Conservation (phyloP, 2,113 vertebrate species). For the Phalacrocorax brasilianus region DNA sequence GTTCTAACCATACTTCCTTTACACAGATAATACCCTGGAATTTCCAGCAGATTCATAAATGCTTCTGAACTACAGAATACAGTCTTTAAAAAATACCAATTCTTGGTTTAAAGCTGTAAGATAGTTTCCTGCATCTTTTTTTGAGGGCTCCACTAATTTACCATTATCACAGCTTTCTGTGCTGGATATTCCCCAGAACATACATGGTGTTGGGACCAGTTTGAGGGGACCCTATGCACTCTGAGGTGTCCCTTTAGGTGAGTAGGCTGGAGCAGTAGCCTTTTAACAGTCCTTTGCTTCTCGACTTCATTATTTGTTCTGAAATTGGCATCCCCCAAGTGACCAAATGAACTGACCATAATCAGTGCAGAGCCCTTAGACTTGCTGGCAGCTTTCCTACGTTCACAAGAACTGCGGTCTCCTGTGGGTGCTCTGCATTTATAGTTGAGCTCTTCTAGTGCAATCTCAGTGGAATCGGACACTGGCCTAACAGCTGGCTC, state of each 20-base stretch:
- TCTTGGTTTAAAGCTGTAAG: neutral
- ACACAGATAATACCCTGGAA: neutral
- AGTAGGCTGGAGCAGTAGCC: neutral
- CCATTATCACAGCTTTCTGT: neutral
- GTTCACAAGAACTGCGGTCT: neutral
- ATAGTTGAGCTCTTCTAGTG: neutral
- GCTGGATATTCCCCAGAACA: neutral
- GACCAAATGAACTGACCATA: neutral
- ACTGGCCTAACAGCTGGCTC: neutral
- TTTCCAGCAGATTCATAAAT: neutral
- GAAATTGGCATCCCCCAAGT: neutral
- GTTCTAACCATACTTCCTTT: neutral
- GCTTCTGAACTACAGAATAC: neutral
- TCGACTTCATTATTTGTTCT: neutral
- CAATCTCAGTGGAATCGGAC: fast-evolving
- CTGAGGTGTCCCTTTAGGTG: neutral
- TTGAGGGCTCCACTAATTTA: neutral
- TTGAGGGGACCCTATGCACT: neutral
- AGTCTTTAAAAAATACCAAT: neutral
- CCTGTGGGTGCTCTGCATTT: neutral
- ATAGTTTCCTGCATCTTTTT: neutral
- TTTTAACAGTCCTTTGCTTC: neutral
- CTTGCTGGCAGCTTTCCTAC: neutral
- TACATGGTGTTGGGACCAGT: neutral
- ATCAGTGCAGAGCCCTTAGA: neutral